phyloP scores from a whole-genome alignment of 2,113 vertebrate genomes.

The Rhadina sibilatrix region DNA sequence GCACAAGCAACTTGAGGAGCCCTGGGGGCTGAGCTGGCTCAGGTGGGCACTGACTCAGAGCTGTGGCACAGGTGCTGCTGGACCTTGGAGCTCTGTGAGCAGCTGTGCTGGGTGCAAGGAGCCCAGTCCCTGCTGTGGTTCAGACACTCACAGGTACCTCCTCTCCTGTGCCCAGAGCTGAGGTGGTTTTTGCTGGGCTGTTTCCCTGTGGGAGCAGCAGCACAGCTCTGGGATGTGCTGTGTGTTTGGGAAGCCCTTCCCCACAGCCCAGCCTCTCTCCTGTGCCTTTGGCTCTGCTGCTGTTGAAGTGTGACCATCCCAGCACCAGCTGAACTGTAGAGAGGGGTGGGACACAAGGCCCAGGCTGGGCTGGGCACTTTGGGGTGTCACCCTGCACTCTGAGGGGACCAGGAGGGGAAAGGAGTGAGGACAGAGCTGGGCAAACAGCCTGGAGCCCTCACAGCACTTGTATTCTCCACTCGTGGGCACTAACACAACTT shows the following conservation, averaged over 20 bases:
- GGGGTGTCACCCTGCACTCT: not conserved
- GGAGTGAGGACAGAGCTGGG: not conserved
- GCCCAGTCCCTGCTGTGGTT: not conserved
- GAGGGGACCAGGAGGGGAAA: not conserved
- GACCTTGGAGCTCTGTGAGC: not conserved
- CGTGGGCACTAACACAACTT: not conserved
- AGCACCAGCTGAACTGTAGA: not conserved
- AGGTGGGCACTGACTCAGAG: not conserved
- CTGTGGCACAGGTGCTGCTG: fast-evolving
- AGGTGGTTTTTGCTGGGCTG: not conserved
- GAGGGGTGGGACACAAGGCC: fast-evolving
- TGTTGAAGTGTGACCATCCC: fast-evolving
- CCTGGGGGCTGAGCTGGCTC: not conserved
- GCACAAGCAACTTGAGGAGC: fast-evolving
- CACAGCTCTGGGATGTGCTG: not conserved
- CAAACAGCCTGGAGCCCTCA: fast-evolving
- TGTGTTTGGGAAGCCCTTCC: not conserved
- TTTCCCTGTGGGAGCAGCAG: not conserved
- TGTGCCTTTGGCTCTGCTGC: not conserved
- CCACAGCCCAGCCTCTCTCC: not conserved
- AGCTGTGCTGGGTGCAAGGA: not conserved
- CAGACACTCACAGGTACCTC: not conserved
- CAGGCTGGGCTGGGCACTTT: not conserved
- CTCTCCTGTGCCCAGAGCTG: not conserved
- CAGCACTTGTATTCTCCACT: not conserved